Percentiles rank a stretch among this genome's conserved stretches.
Conservation (phyloP, 1,140 invertebrate genomes). For the Euwallacea similis region DNA sequence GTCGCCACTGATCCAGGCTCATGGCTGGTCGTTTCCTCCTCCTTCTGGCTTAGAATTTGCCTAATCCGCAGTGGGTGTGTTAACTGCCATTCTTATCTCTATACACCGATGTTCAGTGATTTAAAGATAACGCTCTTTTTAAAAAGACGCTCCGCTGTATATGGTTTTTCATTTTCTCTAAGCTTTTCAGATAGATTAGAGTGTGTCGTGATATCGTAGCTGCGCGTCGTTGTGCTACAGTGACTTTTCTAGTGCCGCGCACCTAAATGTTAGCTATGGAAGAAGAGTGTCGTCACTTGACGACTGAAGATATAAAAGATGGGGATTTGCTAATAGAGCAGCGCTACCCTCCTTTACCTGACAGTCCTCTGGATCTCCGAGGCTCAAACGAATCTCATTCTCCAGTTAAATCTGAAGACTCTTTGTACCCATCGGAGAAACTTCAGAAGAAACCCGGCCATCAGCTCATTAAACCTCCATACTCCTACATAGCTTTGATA, state of each 20-base stretch:
- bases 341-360: conserved; percentile 41
- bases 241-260: not conserved
- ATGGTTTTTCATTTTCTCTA: conserved; percentile 20
- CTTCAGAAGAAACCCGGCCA: conserved; percentile 44
- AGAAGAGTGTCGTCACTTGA: conserved; percentile 45
- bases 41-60: conserved; percentile 3
- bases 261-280: conserved; percentile 49
- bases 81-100: conserved; percentile 25
- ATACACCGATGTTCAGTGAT: conserved; percentile 28
- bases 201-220: conserved; percentile 5
- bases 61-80: conserved; percentile 31
- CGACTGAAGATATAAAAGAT: conserved; percentile 38
- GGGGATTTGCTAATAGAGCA: conserved; percentile 44
- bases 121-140: conserved; percentile 36
- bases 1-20: conserved; percentile 40
- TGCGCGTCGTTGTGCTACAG: not conserved
- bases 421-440: conserved; percentile 34
- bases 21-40: conserved; percentile 20
- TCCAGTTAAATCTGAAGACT: conserved; percentile 44
- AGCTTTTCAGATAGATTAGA: conserved; percentile 2
- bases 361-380: conserved; percentile 51
- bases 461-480: conserved; percentile 86
- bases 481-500: conserved; percentile 97
- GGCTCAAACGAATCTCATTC: conserved; percentile 40
- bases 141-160: conserved; percentile 27